Conservation (phyloP, 2,797 vertebrate species). For the Cossypha polioptera region DNA sequence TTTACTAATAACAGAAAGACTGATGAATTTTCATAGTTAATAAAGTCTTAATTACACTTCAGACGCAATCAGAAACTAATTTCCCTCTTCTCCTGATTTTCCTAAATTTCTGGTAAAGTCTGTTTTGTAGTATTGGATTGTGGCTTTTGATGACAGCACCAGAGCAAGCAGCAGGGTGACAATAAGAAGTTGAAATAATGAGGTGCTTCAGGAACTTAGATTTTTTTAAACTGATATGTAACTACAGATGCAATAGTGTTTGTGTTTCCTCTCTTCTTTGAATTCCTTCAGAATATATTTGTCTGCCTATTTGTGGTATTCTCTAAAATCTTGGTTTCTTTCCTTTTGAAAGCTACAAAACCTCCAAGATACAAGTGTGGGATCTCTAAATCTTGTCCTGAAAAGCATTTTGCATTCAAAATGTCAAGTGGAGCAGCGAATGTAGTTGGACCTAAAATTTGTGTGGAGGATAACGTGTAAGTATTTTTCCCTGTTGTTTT, state of each 20-base stretch:
- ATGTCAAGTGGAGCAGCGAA: conserved; percentile 95
- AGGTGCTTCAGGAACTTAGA: background rate
- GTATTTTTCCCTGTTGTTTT: conserved; percentile 53
- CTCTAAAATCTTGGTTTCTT: background rate
- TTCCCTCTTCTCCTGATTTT: background rate
- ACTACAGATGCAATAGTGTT: background rate
- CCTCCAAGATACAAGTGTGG: conserved; percentile 85
- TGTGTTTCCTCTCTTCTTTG: background rate
- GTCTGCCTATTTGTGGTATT: background rate
- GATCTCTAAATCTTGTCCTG: conserved; percentile 88
- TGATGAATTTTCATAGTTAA: background rate
- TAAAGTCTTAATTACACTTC: background rate
- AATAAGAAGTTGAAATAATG: background rate
- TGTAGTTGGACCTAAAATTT: conserved; percentile 94
- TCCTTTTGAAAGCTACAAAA: conserved; percentile 78
- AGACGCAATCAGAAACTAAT: conserved; percentile 6
- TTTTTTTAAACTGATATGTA: background rate
- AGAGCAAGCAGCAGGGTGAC: background rate
- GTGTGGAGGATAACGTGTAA: conserved; percentile 92
- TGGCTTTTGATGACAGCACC: background rate
- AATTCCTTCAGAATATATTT: background rate
- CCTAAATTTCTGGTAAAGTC: background rate
- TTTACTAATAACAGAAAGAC: conserved; percentile 5
- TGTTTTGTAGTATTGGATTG: background rate
- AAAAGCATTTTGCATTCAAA: conserved; percentile 91